Evolutionary conservation across 2,888 invertebrate genomes (phyloP), one percentile per base, ranked within the genome.

Genomic region (Ophion slaviceki): DNA sequence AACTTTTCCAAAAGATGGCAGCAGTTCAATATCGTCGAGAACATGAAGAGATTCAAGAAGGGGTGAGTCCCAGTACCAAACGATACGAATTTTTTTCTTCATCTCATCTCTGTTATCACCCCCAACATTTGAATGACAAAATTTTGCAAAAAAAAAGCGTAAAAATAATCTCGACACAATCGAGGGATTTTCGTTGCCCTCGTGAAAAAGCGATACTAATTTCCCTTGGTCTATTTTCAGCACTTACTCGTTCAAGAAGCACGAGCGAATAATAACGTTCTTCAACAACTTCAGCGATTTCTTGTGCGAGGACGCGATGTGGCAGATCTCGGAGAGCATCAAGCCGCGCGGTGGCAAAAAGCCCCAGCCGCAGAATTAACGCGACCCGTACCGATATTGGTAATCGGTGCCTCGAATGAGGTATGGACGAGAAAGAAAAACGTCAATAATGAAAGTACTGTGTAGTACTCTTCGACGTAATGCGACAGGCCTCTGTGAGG

Each of bases 1-100:
- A 99, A 99, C 94, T 99, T 99, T 94, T 98, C 98, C 14, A 99
- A 99, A 95, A 95, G 99, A 90, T 99, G 99, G 99, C 99, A 99
- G 94, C 99, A 99, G 94, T 99, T 98, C 94, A 98, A 99, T 93
- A 99, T 99, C 88, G 97, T 99, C 92, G 99, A 99, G 94, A 99
- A 99, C 93, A 99, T 99, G 98, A 97, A 99, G 93, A 96, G 98
- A 93, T 99, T 99, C 94, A 98, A 98, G 93, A 98, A 98, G 95
- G 98, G 98, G 99, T 99, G 94, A 95, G 96, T 95, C 32, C 40
- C n/a, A 36, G 6, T 57, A 36, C 53, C n/a, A 75, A 61, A 64
- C n/a, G 4, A 5, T 3, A 17, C 53, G 11, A 11, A 53, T 53
- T 53, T 53, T 17, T 53, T 53, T 14, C 17, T 4, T 53, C 53